These are phyloP conservation scores for Baccha elongata DNA, from an alignment of 2,888 invertebrate genomes.

Conservation along the genomic window DNA sequence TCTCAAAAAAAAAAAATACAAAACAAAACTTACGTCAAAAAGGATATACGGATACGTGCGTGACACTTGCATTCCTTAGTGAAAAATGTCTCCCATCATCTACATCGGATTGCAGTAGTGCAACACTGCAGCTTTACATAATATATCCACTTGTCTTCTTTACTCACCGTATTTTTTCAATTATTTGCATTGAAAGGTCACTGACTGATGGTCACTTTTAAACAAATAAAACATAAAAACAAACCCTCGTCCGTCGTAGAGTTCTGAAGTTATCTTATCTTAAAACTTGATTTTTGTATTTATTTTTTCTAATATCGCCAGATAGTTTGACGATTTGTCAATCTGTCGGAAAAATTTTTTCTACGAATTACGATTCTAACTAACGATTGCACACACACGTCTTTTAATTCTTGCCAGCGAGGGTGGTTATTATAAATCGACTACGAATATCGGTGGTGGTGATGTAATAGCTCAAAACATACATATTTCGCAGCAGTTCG, in stretches of 20 bases:
- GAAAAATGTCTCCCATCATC: constrained; percentile 10
- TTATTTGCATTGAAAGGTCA: constrained; percentile 48
- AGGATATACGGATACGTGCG: constrained; percentile 23
- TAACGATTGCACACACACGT: constrained; percentile 38
- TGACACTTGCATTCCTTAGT: constrained; percentile 38
- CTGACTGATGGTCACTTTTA: constrained; percentile 59
- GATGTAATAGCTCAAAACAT: constrained; percentile 63
- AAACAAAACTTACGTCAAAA: constrained; percentile 8
- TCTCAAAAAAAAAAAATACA: constrained; percentile 6
- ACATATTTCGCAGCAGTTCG: constrained; percentile 12
- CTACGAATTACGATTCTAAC: constrained; percentile 19
- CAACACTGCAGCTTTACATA: constrained; percentile 31
- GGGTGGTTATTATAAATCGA: constrained; percentile 29
- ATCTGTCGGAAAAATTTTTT: constrained; percentile 14
- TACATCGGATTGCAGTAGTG: constrained; percentile 4
- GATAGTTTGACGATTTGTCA: constrained; percentile 37
- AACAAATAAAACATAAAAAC: neutral
- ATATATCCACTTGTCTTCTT: constrained; percentile 34
- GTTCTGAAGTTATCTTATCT: constrained; percentile 45
- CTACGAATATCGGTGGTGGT: constrained; percentile 33
- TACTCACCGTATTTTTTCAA: neutral
- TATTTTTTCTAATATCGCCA: neutral
- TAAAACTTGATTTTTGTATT: neutral
- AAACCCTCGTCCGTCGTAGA: neutral
- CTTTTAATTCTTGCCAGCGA: neutral